Evolutionary conservation across 2,888 invertebrate genomes (phyloP), one percentile per base, ranked within the genome.

Genomic region (Oasisia sp.): DNA sequence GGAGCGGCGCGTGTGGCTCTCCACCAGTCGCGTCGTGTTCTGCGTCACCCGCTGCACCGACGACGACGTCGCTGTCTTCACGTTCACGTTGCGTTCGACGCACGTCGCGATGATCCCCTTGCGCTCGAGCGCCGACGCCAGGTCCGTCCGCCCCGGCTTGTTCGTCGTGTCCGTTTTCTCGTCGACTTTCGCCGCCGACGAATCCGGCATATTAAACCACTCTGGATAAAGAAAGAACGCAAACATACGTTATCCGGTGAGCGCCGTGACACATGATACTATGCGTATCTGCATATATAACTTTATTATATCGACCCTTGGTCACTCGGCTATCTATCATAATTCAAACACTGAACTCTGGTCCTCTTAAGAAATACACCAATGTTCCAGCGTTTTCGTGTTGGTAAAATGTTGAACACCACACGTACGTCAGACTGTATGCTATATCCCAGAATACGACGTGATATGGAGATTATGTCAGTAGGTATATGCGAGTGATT

Each of bases 11-110:
- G 74, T 7, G n/a, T 74, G 74, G 27, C n/a, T 19, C n/a, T 74
- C 74, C 74, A 74, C 74, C n/a, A 74, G 74, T 27, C 74, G 74
- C 74, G 74, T 74, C n/a, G 74, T 74, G 74, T 74, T 74, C 74
- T 74, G 74, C 27, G 27, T 74, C 27, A 27, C 7, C 27, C 74
- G 19, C 7, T 74, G 74, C 19, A 74, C 74, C n/a, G 74, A 74
- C 74, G 74, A 19, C n/a, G 74, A 74, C 74, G 74, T 27, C 74
- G 74, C 74, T 74, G 74, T 74, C n/a, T 74, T 74, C 74, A 74
- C 74, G n/a, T 74, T 74, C 74, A 74, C 74, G n/a, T 74, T 74
- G 27, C 74, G 74, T 27, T 74, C 74, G n/a, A 74, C 27, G 74
- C 27, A 27, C 27, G 74, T 74, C 74, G 74, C 14, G 27, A 74